phyloP scores from a whole-genome alignment of 2,888 invertebrate species.

The Notodonta ziczac region DNA sequence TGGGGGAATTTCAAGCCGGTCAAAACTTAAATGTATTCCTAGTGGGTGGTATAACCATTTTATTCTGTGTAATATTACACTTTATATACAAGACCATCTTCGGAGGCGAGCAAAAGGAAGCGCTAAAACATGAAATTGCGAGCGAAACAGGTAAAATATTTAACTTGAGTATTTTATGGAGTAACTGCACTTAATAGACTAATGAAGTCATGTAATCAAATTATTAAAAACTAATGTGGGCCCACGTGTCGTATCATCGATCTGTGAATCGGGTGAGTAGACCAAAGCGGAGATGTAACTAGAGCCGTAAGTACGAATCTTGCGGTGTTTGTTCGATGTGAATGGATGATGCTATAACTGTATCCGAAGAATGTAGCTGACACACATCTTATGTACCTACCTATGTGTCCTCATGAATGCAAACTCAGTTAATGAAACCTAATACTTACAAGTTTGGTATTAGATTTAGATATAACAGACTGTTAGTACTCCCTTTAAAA shows the following conservation, averaged over 20 bases:
- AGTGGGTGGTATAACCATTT: slow-evolving; percentile 58
- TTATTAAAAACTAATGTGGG: background rate
- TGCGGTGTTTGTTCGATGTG: slow-evolving; percentile 44
- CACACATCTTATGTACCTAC: slow-evolving; percentile 41
- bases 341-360: slow-evolving; percentile 50
- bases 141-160: slow-evolving; percentile 68
- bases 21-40: slow-evolving; percentile 59
- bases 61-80: slow-evolving; percentile 68
- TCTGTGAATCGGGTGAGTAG: background rate
- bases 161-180: slow-evolving; percentile 9
- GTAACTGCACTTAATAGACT: slow-evolving; percentile 1
- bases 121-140: slow-evolving; percentile 64
- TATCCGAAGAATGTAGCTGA: slow-evolving; percentile 55
- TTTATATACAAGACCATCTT: slow-evolving; percentile 69
- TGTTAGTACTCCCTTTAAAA: too few relatives aligned
- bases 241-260: background rate
- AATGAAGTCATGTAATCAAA: background rate
- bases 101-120: slow-evolving; percentile 67
- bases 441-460: background rate
- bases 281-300: slow-evolving; percentile 14
- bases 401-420: slow-evolving; percentile 19
- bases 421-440: background rate
- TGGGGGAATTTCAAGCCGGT: slow-evolving; percentile 73
- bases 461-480: too few relatives aligned
- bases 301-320: slow-evolving; percentile 12